These are phyloP conservation scores for Heterohyrax brucei DNA, from an alignment of 2,797 vertebrate species.

Conservation along the genomic window DNA sequence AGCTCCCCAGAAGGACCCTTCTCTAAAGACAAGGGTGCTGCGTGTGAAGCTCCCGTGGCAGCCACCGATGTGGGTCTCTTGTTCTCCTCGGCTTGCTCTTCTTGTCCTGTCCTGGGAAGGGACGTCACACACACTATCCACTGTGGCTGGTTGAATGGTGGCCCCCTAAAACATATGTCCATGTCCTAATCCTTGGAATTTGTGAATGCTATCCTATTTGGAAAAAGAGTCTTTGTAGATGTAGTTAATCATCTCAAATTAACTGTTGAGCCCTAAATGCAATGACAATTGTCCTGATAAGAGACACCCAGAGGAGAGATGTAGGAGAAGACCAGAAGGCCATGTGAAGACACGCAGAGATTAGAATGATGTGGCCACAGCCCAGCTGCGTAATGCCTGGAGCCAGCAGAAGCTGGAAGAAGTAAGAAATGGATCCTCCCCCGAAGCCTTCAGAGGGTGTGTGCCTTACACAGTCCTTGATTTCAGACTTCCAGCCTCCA, in stretches of 20 bases:
- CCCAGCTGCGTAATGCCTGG: not conserved
- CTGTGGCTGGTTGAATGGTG: not conserved
- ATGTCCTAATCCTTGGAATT: not conserved
- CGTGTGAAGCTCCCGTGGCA: not conserved
- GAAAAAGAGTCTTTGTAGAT: conserved; percentile 50
- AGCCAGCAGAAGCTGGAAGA: not conserved
- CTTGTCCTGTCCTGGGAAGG: not conserved
- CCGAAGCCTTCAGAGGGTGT: not conserved
- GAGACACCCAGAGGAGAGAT: not conserved
- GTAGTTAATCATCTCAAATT: conserved; percentile 1
- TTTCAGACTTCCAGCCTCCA: not conserved
- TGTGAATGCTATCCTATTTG: not conserved
- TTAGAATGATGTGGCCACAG: not conserved
- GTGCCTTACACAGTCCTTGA: not conserved
- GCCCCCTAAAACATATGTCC: not conserved
- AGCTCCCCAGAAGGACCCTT: not conserved
- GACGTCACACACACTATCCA: fast-evolving
- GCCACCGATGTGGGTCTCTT: not conserved
- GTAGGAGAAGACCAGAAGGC: not conserved
- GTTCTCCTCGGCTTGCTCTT: not conserved
- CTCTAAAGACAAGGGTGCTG: conserved; percentile 1
- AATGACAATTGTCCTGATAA: not conserved
- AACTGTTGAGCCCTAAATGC: not conserved
- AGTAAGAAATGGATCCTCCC: not conserved
- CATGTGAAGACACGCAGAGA: not conserved